These are phyloP conservation scores for Pseudobourletiella spinata DNA, from an alignment of 1,140 invertebrate species.

Conservation along the genomic window DNA sequence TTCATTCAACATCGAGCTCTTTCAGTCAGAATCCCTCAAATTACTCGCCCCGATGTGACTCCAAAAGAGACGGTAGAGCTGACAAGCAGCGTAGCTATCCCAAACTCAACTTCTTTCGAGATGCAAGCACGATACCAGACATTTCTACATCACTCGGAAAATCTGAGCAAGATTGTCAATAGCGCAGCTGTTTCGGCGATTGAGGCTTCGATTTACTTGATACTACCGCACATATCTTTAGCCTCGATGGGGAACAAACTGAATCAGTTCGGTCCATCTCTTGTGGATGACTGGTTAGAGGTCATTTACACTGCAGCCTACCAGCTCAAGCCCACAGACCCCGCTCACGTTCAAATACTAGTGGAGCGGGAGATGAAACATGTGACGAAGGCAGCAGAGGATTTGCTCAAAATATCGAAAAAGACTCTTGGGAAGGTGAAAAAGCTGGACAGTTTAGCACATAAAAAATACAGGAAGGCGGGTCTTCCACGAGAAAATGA, in stretches of 20 bases:
- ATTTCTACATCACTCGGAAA: not conserved
- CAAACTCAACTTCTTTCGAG: not conserved
- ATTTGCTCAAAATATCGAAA: not conserved
- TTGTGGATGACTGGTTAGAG: not conserved
- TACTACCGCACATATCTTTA: not conserved
- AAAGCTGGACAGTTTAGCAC: not conserved
- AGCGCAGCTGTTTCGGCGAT: not conserved
- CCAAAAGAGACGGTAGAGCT: not conserved
- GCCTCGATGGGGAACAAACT: not conserved
- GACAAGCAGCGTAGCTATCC: not conserved
- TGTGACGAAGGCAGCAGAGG: not conserved
- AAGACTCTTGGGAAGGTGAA: not conserved
- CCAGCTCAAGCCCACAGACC: not conserved
- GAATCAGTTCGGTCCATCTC: not conserved
- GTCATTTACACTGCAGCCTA: not conserved
- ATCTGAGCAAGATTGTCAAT: not conserved
- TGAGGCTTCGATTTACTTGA: not conserved
- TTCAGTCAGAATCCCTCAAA: not conserved
- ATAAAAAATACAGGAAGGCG: not conserved
- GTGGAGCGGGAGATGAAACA: constrained; percentile 3
- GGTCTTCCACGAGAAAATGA: not conserved
- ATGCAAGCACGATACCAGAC: not conserved
- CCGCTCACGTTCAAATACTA: not conserved
- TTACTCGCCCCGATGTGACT: not conserved
- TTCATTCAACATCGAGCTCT: not conserved